Percentiles rank a stretch among this genome's conserved stretches.
These are phyloP conservation scores for Tetramorium bicarinatum DNA, from an alignment of 2,888 invertebrate species.

Conservation along the genomic window DNA sequence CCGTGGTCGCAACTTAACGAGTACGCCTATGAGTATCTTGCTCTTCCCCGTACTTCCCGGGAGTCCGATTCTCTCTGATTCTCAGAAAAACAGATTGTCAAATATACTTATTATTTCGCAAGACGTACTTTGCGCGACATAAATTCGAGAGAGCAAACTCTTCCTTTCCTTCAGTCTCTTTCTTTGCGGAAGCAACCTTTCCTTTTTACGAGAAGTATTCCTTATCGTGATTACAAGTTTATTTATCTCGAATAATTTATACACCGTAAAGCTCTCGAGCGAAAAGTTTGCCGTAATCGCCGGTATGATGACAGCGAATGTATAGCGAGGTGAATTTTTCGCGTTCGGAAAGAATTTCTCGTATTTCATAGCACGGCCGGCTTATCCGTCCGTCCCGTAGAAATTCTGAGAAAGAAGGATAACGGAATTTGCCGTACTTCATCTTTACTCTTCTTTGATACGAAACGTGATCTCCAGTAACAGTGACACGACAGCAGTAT, in stretches of 20 bases:
- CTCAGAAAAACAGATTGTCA: neutral
- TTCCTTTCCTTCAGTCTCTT: neutral
- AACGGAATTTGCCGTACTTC: conserved; percentile 23
- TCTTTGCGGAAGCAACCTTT: conserved; percentile 22
- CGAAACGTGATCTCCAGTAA: conserved; percentile 29
- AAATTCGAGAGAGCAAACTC: conserved; percentile 29
- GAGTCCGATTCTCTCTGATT: neutral
- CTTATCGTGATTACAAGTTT: conserved; percentile 25
- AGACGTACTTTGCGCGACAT: neutral
- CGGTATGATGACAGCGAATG: neutral
- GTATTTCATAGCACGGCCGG: conserved; percentile 4
- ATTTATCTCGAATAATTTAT: conserved; percentile 34
- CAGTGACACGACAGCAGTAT: conserved; percentile 36
- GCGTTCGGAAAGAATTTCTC: neutral
- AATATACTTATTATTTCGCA: conserved; percentile 26
- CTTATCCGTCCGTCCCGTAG: neutral
- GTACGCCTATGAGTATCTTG: conserved; percentile 48
- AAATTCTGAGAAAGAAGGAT: conserved; percentile 17
- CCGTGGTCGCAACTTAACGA: conserved; percentile 46
- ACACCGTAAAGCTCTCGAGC: neutral
- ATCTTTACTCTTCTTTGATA: conserved; percentile 39
- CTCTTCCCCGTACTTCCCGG: conserved; percentile 20
- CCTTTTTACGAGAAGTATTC: conserved; percentile 41
- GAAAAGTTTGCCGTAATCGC: conserved; percentile 38
- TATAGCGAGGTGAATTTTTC: conserved; percentile 14